phyloP scores from a whole-genome alignment of 1,140 invertebrate species.

The Bilobella aurantiaca region DNA sequence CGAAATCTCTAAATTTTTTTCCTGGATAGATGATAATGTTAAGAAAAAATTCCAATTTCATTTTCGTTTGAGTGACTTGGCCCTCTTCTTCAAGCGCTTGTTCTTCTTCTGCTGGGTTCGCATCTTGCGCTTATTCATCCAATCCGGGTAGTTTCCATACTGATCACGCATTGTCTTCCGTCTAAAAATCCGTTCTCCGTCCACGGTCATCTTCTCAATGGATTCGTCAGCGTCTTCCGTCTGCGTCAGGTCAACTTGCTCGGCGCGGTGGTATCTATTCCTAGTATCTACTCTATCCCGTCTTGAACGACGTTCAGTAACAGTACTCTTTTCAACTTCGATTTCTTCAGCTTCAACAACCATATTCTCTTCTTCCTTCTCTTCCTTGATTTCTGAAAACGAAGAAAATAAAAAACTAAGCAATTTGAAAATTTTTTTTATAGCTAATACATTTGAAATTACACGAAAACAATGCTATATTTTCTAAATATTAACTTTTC shows the following conservation, averaged over 20 bases:
- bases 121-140: conserved; percentile 31
- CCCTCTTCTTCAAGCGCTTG: conserved; percentile 24
- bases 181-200: conserved; percentile 46
- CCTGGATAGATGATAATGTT: neutral
- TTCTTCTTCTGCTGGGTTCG: conserved; percentile 30
- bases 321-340: neutral
- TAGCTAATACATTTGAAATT: too few species aligned
- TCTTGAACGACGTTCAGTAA: neutral
- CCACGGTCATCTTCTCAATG: conserved; percentile 39
- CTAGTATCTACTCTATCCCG: neutral
- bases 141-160: conserved; percentile 50
- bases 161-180: conserved; percentile 52
- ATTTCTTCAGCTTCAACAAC: conserved; percentile 4
- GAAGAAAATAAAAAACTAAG: conserved; percentile 1
- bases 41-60: neutral
- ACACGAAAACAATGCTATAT: too few species aligned
- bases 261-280: neutral
- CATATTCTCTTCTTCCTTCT: conserved; percentile 5
- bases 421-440: too few species aligned
- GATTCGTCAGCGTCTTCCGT: conserved; percentile 20
- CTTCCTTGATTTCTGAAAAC: conserved; percentile 18
- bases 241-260: neutral
- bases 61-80: conserved; percentile 9
- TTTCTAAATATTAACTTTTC: too few species aligned
- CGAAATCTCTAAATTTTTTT: neutral